Conservation (phyloP, 2,113 vertebrate genomes). For the Neopipo cinnamomea region DNA sequence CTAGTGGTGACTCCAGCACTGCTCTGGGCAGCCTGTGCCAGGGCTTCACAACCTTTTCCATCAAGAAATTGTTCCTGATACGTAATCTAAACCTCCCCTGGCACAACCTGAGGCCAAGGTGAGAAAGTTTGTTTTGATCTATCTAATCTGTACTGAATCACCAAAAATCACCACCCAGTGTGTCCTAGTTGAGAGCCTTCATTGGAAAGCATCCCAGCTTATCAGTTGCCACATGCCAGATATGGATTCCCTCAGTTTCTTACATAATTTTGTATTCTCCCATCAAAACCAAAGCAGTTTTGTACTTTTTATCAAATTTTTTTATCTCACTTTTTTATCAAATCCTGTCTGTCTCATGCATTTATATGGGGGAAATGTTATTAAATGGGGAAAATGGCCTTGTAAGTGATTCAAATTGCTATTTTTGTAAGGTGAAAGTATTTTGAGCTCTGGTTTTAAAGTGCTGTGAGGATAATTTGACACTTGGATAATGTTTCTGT, state of each 20-base stretch:
- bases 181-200: not conserved
- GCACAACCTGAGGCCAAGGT: not conserved
- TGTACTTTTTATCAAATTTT: too few relatives aligned
- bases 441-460: conserved; percentile 15
- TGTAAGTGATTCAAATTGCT: not conserved
- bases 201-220: not conserved
- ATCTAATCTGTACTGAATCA: not conserved
- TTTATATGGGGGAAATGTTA: not conserved
- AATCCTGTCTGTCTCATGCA: not conserved
- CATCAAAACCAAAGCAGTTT: not conserved
- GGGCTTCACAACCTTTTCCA: not conserved
- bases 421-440: not conserved
- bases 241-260: not conserved
- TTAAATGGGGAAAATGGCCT: not conserved
- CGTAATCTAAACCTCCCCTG: not conserved
- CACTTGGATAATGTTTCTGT: not conserved
- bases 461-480: not conserved
- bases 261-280: not conserved
- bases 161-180: not conserved
- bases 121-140: not conserved
- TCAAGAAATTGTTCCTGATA: not conserved
- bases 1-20: not conserved
- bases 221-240: not conserved
- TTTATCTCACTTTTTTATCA: not conserved
- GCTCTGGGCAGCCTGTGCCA: not conserved